Percentiles rank a stretch among this genome's conserved stretches.
Evolutionary conservation across 2,113 vertebrate genomes (phyloP).

Genomic region (Cyprinodon brontotheroides): DNA sequence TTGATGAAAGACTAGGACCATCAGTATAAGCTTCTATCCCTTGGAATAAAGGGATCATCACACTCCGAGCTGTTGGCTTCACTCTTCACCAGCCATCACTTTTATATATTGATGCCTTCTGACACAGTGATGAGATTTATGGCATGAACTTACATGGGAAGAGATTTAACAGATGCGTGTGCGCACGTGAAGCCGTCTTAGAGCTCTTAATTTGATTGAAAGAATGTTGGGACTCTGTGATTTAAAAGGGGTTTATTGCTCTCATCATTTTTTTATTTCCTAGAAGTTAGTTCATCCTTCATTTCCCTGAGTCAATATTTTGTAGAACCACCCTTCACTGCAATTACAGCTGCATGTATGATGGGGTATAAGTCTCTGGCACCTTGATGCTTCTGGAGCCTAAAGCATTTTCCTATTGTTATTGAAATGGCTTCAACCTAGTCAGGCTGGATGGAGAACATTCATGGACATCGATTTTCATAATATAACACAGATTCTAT

Average conservation of each 20-base stretch:
- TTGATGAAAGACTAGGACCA: conserved; percentile 36
- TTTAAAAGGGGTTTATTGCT: conserved; percentile 9
- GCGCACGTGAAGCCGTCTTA: conserved; percentile 6
- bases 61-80: conserved; percentile 17
- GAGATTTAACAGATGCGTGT: conserved; percentile 3
- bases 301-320: neutral
- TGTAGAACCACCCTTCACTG: neutral
- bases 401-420: no score
- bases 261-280: neutral
- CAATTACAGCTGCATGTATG: neutral
- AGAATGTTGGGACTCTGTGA: conserved; percentile 1
- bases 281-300: neutral
- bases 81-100: conserved; percentile 22
- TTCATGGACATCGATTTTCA: no score
- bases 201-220: conserved; percentile 37
- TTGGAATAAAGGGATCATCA: conserved; percentile 56
- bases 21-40: conserved; percentile 41
- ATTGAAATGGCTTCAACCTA: neutral
- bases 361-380: neutral
- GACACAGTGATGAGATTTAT: conserved; percentile 7
- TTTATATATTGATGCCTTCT: conserved; percentile 8
- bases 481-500: no score
- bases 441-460: neutral
- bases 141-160: conserved; percentile 14
- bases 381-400: neutral